phyloP scores from a whole-genome alignment of 2,113 vertebrate species.

The Cyanoramphus novaezelandiae region DNA sequence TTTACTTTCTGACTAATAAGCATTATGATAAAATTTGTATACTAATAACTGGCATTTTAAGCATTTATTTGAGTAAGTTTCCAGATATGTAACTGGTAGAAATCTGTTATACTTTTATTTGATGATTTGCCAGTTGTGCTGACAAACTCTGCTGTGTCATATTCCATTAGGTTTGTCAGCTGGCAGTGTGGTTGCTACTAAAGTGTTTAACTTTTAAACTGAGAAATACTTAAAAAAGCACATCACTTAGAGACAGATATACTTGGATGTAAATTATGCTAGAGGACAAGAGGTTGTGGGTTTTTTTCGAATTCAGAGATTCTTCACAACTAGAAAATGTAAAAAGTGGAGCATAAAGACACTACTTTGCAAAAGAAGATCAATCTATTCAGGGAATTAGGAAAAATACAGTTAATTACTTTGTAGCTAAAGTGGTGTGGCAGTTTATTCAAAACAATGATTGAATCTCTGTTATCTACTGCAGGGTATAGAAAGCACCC shows the following conservation, averaged over 20 bases:
- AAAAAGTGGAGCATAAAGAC: not conserved
- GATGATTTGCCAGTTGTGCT: constrained; percentile 55
- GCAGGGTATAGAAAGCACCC: not conserved
- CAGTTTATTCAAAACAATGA: not conserved
- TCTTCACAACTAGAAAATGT: not conserved
- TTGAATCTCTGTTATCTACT: not conserved
- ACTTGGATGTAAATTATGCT: not conserved
- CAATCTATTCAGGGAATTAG: not conserved
- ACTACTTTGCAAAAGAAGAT: not conserved
- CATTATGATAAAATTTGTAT: not conserved
- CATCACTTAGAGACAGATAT: not conserved
- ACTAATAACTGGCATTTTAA: constrained; percentile 23
- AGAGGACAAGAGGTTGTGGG: not conserved
- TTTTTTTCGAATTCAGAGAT: not conserved
- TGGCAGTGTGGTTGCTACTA: constrained; percentile 3
- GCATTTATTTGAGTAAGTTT: constrained; percentile 15
- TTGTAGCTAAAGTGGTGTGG: not conserved
- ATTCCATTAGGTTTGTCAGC: constrained; percentile 48
- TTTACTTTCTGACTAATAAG: not conserved
- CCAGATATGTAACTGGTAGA: constrained; percentile 6
- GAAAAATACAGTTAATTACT: not conserved
- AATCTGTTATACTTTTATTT: constrained; percentile 39
- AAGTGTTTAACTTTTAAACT: constrained; percentile 53
- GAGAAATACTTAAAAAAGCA: constrained; percentile 21
- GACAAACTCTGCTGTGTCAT: constrained; percentile 24